Base-by-base conservation (phyloP, 35 echinoderm and acorn worm species). In the Apostichopus californicus region DNA sequence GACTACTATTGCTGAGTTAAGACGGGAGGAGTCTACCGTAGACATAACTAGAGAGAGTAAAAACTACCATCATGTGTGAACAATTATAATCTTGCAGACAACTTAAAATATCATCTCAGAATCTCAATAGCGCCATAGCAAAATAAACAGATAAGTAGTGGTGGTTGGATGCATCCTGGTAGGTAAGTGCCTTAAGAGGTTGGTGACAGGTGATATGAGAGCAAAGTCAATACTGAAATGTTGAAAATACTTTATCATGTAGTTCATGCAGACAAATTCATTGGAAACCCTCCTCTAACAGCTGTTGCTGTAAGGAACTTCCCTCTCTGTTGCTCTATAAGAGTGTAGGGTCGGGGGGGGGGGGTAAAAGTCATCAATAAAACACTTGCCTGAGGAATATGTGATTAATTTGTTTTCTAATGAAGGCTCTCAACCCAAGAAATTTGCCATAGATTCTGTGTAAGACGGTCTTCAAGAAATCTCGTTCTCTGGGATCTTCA, bases 401-500 rank as follows among this genome's bases (percentile, higher is more conserved):
- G 91, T 99, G 95, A 94, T 96, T 99, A 90, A 99, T 99, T 94
- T 99, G 97, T 96, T 99, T 99, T 92, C 97, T 93, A 93, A 99
- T 99, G 97, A 99, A 99, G 80, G 97, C 97, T 92, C 97, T 90
- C 72, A 99, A 90, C 71, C 97, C 97, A 81, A 99, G 93, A 89
- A 99, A 99, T 91, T 99, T 99, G 87, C 97, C 97, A 80, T 99
- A 99, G 80, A 99, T 99, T 87, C 97, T 95, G 90, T 99, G 97
- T 87, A 99, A 90, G 77, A 99, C 95, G 56, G 97, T 99, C 95
- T 99, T 99, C 73, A 99, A 91, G 92, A 99, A 99, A 78, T 99
- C 97, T 95, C 97, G 88, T 80, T 99, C 97, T 79, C 97, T 93
- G 14, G 97, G 97, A 70, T 99, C 97, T 83, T 99, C 97, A 77